Conservation (phyloP, 2,113 vertebrate species). For the Camelus bactrianus region DNA sequence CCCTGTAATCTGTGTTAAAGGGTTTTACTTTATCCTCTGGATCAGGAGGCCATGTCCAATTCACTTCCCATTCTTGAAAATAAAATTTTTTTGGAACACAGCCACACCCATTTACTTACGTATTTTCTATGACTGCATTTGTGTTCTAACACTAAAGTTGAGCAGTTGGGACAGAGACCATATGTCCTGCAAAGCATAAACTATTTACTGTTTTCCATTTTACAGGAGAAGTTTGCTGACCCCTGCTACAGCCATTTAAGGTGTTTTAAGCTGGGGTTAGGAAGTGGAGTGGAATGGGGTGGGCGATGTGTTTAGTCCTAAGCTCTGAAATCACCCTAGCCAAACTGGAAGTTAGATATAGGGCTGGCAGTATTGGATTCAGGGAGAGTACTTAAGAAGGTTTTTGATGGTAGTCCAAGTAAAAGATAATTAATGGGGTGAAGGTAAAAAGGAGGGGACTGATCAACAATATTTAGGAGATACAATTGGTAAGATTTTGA, state of each 20-base stretch:
- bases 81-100: not conserved
- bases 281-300: not conserved
- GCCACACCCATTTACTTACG: not conserved
- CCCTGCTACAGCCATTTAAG: not conserved
- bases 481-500: conserved; percentile 34
- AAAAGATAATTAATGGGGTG: not conserved
- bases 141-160: not conserved
- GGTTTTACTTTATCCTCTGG: conserved; percentile 15
- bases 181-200: not conserved
- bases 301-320: not conserved
- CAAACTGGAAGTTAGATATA: not conserved
- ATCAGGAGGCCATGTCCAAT: not conserved
- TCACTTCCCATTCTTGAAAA: conserved; percentile 35
- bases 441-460: not conserved
- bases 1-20: not conserved
- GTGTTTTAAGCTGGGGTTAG: not conserved
- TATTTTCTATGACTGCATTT: conserved; percentile 33
- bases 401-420: conserved; percentile 16
- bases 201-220: not conserved
- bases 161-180: conserved; percentile 1
- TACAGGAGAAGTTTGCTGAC: conserved; percentile 12
- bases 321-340: conserved; percentile 37
- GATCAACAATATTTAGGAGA: not conserved
- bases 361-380: not conserved
- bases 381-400: not conserved